Conservation (phyloP, 23 tunicate genomes). For the Diplosoma virens region DNA sequence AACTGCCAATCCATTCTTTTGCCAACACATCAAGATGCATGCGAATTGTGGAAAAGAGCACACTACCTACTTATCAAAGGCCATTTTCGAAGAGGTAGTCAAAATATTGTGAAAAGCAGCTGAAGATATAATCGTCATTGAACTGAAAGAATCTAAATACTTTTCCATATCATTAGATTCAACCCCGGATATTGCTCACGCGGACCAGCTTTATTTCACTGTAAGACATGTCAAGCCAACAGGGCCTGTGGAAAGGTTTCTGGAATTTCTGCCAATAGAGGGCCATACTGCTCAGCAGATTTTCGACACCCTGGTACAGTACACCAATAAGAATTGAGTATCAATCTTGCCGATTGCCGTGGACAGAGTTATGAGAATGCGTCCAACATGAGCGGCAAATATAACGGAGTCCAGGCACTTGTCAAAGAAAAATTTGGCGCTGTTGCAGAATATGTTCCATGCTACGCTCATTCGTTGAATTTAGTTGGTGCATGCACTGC, state of each 20-base stretch:
- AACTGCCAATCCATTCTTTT: not conserved
- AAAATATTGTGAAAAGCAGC: not conserved
- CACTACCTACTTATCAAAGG: not conserved
- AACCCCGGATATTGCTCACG: slow-evolving; percentile 18
- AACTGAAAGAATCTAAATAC: not conserved
- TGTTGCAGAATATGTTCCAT: not conserved
- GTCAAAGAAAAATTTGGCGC: not conserved
- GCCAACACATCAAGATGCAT: not conserved
- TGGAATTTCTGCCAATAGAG: not conserved
- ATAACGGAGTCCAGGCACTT: slow-evolving; percentile 12
- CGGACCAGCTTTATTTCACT: slow-evolving; percentile 11
- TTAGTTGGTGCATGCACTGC: not conserved
- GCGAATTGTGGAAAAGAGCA: slow-evolving; percentile 1
- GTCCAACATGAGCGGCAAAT: not conserved
- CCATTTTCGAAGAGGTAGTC: not conserved
- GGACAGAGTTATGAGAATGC: slow-evolving; percentile 21
- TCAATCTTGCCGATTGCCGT: slow-evolving; percentile 7
- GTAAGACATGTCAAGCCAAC: slow-evolving; percentile 15
- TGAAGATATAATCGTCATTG: not conserved
- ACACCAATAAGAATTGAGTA: not conserved
- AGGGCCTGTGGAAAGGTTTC: slow-evolving; percentile 15
- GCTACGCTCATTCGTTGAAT: slow-evolving; percentile 21
- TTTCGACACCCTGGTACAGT: not conserved
- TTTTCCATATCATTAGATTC: slow-evolving; percentile 6
- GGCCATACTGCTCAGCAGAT: slow-evolving; percentile 17